Conservation (phyloP, 2,888 invertebrate species). For the Diaperis boleti region DNA sequence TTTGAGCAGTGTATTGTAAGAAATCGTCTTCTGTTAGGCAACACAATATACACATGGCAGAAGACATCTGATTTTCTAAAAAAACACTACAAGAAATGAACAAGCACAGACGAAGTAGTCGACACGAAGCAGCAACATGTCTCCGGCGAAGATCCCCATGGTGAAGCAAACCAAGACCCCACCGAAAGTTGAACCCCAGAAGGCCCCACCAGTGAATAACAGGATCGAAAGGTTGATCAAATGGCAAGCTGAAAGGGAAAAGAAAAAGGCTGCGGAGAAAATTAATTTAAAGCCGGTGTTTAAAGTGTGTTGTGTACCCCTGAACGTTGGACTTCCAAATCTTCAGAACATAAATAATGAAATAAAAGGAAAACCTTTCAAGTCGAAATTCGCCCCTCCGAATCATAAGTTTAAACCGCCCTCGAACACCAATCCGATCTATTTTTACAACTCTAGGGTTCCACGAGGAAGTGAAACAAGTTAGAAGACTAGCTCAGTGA, state of each 20-base stretch:
- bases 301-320: slow-evolving; percentile 54
- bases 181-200: no score
- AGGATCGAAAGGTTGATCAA: slow-evolving; percentile 53
- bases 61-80: no score
- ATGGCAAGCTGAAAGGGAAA: slow-evolving; percentile 57
- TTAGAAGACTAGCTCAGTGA: slow-evolving; percentile 3
- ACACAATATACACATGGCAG: no score
- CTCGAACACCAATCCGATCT: slow-evolving; percentile 55
- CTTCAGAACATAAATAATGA: slow-evolving; percentile 52
- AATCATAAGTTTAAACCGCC: slow-evolving; percentile 70
- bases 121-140: no score
- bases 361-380: slow-evolving; percentile 55
- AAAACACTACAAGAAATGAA: no score
- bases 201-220: background rate
- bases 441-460: slow-evolving; percentile 43
- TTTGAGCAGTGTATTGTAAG: no score
- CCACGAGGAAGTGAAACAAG: background rate
- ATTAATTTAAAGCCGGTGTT: slow-evolving; percentile 58
- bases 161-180: no score
- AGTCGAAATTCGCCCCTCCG: slow-evolving; percentile 67
- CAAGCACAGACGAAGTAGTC: no score
- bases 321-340: slow-evolving; percentile 44
- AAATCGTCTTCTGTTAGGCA: no score
- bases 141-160: no score
- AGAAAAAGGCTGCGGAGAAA: slow-evolving; percentile 45